These are phyloP conservation scores for Cyrtonyx montezumae DNA, from an alignment of 2,113 vertebrate species.

Conservation along the genomic window DNA sequence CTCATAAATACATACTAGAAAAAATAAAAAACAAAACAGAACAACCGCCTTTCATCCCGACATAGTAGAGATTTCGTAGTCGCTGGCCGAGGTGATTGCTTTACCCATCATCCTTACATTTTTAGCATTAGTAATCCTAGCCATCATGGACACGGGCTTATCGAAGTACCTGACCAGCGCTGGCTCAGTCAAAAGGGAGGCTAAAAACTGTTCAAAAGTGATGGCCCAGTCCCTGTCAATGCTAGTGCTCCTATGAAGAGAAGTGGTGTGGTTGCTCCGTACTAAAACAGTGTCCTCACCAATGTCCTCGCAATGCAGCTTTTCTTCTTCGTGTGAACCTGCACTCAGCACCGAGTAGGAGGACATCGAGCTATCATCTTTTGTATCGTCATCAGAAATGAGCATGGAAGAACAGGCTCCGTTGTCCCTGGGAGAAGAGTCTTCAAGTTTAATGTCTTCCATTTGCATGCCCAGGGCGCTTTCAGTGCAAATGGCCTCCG, in stretches of 20 bases:
- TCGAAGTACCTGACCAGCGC: constrained; percentile 95
- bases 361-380: constrained; percentile 97
- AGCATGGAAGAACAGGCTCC: constrained; percentile 92
- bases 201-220: constrained; percentile 96
- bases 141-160: constrained; percentile 89
- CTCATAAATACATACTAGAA: constrained; percentile 78
- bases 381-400: constrained; percentile 93
- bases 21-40: constrained; percentile 30
- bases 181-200: constrained; percentile 93
- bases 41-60: constrained; percentile 80
- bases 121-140: constrained; percentile 91
- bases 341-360: constrained; percentile 97
- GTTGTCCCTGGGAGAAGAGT: constrained; percentile 90
- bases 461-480: constrained; percentile 78
- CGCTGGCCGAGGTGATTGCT: constrained; percentile 84
- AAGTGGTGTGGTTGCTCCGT: constrained; percentile 66
- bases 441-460: constrained; percentile 96
- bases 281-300: constrained; percentile 94
- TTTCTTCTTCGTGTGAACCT: constrained; percentile 93
- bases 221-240: constrained; percentile 97
- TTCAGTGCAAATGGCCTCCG: constrained; percentile 58
- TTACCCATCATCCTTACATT: constrained; percentile 89
- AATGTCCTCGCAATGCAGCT: constrained; percentile 96
- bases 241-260: constrained; percentile 86
- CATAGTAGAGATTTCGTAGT: constrained; percentile 93